A percentile compares a stretch with the other conserved stretches of the same genome.
These are phyloP conservation scores for Anarrhichthys ocellatus DNA, from an alignment of 2,113 vertebrate species.

Conservation along the genomic window DNA sequence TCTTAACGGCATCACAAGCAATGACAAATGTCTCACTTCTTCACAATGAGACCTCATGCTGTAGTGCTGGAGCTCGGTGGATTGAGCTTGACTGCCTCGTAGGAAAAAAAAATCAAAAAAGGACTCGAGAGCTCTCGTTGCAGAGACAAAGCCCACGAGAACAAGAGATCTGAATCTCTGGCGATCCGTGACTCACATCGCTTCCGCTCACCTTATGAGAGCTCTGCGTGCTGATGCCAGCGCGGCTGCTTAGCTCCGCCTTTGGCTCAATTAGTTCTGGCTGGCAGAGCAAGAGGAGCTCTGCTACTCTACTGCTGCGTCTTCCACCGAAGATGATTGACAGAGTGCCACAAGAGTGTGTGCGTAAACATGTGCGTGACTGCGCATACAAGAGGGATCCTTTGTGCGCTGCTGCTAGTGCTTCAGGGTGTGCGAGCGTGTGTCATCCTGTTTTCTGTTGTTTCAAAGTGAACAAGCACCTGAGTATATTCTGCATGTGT, in stretches of 20 bases:
- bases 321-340: conserved; percentile 53
- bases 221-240: conserved; percentile 46
- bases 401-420: conserved; percentile 6
- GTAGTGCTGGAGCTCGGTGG: background rate
- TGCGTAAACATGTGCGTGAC: background rate
- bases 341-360: conserved; percentile 23
- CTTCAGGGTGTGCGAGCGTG: conserved; percentile 5
- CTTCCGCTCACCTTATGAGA: conserved; percentile 57
- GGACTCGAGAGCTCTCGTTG: background rate
- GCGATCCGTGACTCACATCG: conserved; percentile 49
- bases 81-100: background rate
- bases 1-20: background rate
- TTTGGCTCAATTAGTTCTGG: conserved; percentile 71
- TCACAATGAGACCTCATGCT: background rate
- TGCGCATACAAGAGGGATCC: conserved; percentile 1
- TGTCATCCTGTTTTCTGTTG: background rate
- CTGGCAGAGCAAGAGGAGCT: conserved; percentile 66
- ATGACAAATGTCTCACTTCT: no score
- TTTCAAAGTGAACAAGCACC: conserved; percentile 16
- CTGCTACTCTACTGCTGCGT: conserved; percentile 56
- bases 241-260: conserved; percentile 40
- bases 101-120: background rate
- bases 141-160: conserved; percentile 12
- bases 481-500: background rate
- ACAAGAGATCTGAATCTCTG: conserved; percentile 4